Evolutionary conservation across 2,888 invertebrate species (phyloP).

Genomic region (Lymantria monacha): DNA sequence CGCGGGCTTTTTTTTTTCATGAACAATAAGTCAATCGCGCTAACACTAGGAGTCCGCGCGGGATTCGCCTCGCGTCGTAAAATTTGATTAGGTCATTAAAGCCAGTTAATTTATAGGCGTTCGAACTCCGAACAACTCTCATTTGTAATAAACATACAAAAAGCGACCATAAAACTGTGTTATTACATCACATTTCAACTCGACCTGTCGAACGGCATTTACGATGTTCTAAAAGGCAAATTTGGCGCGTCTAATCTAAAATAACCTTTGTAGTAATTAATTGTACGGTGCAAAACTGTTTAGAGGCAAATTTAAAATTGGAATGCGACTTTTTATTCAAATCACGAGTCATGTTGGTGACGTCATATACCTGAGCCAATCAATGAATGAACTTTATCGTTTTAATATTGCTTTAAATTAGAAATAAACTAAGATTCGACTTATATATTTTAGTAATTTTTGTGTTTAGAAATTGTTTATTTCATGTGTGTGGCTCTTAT

Average conservation of each 20-base stretch:
- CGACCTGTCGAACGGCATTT: constrained; percentile 39
- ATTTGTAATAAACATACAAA: constrained; percentile 64
- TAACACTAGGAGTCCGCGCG: constrained; percentile 76
- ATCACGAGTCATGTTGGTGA: constrained; percentile 24
- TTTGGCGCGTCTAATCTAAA: constrained; percentile 64
- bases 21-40: constrained; percentile 77
- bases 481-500: too few relatives aligned
- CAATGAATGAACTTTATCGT: too few relatives aligned
- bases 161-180: constrained; percentile 55
- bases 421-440: too few relatives aligned
- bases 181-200: constrained; percentile 44
- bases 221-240: constrained; percentile 52
- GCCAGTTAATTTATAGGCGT: constrained; percentile 79
- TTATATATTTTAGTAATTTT: too few relatives aligned
- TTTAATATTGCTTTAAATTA: too few relatives aligned
- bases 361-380: constrained; percentile 13
- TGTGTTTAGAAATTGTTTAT: too few relatives aligned
- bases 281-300: constrained; percentile 47
- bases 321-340: constrained; percentile 25
- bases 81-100: constrained; percentile 82
- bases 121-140: constrained; percentile 70
- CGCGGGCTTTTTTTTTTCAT: constrained; percentile 50
- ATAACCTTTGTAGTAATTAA: constrained; percentile 67
- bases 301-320: constrained; percentile 23
- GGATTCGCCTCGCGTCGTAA: constrained; percentile 81